phyloP scores from a whole-genome alignment of 2,888 invertebrate genomes.

The Cyrtodaria siliqua region DNA sequence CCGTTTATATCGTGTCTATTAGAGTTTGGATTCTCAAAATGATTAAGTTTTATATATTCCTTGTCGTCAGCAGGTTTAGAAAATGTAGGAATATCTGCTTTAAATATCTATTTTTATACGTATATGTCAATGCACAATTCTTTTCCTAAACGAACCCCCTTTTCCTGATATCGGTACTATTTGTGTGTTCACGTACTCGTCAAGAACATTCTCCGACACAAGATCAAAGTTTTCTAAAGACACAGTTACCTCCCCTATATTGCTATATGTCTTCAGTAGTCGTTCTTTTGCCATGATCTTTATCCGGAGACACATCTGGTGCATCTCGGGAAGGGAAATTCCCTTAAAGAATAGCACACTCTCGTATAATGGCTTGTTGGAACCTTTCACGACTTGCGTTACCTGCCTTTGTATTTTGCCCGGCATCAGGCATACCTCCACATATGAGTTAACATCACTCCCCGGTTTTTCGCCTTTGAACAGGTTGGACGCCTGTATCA shows the following conservation, averaged over 20 bases:
- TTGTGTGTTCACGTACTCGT: slow-evolving; percentile 17
- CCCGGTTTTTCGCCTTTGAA: slow-evolving; percentile 10
- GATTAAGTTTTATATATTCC: too few species aligned
- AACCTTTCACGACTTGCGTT: slow-evolving; percentile 16
- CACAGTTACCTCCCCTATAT: slow-evolving; percentile 32
- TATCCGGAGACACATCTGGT: slow-evolving; percentile 33
- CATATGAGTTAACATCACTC: slow-evolving; percentile 9
- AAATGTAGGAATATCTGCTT: too few species aligned
- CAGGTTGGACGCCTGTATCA: slow-evolving; percentile 26
- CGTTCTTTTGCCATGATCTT: slow-evolving; percentile 24
- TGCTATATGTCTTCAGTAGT: background rate
- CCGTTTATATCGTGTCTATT: too few species aligned
- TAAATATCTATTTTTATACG: too few species aligned
- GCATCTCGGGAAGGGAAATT: slow-evolving; percentile 21
- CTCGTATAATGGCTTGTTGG: slow-evolving; percentile 16
- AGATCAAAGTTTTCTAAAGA: slow-evolving; percentile 41
- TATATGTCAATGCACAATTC: too few species aligned
- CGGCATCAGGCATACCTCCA: slow-evolving; percentile 44
- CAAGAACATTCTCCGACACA: slow-evolving; percentile 21
- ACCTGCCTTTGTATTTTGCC: slow-evolving; percentile 31
- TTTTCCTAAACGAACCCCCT: too few species aligned
- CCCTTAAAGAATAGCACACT: slow-evolving; percentile 29
- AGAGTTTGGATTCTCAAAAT: too few species aligned
- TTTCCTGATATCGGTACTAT: slow-evolving; percentile 11
- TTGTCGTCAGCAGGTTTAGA: too few species aligned